Conservation (phyloP, 1,140 invertebrate species). For the Papilio glaucus region DNA sequence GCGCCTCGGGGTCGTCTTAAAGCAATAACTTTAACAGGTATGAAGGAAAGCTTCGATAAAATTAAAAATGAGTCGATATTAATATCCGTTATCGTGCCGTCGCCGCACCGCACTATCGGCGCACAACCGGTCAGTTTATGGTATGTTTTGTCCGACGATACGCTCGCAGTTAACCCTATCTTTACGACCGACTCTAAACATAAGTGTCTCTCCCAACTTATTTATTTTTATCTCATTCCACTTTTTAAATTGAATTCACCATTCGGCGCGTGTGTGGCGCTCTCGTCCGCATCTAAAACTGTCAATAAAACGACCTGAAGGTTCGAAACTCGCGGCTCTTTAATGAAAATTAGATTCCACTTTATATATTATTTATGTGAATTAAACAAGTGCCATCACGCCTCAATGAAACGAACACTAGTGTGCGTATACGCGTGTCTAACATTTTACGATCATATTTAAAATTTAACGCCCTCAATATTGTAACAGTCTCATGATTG, state of each 20-base stretch:
- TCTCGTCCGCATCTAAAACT: constrained; percentile 71
- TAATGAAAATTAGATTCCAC: constrained; percentile 75
- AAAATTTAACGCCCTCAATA: constrained; percentile 55
- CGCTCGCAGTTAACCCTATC: constrained; percentile 80
- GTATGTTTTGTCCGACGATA: constrained; percentile 79
- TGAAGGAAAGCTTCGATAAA: constrained; percentile 25
- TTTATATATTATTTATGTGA: constrained; percentile 71
- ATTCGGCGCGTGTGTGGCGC: constrained; percentile 76
- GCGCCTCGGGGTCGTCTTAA: neutral
- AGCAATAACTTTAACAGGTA: constrained; percentile 7
- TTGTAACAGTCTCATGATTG: constrained; percentile 52
- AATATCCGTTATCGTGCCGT: constrained; percentile 43
- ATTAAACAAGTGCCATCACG: constrained; percentile 60
- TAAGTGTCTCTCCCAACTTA: constrained; percentile 80
- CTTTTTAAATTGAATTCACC: constrained; percentile 81
- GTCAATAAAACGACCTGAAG: constrained; percentile 73
- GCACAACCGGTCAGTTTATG: constrained; percentile 74
- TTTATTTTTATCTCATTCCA: constrained; percentile 82
- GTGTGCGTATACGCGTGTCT: constrained; percentile 45
- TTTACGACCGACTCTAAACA: constrained; percentile 81
- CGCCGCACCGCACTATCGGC: constrained; percentile 53
- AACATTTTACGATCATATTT: constrained; percentile 53
- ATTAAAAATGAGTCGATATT: constrained; percentile 20
- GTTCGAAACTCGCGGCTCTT: constrained; percentile 63
- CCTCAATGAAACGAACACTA: constrained; percentile 59